Evolutionary conservation across 2,888 invertebrate species (phyloP).

Genomic region (Rotaria sp.): DNA sequence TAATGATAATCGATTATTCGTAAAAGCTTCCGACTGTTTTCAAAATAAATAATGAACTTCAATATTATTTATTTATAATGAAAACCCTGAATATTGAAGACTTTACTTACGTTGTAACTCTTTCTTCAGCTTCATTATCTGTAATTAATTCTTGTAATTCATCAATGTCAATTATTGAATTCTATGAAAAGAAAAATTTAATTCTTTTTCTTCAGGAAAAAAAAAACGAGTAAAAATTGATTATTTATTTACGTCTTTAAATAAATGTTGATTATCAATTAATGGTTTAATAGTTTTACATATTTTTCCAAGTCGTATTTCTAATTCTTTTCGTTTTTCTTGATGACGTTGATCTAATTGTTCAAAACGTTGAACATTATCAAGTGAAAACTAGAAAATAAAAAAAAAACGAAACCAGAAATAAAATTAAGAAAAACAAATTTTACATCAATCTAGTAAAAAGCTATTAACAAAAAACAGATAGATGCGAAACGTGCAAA

Average conservation of each 20-base stretch:
- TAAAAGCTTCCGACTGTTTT: too few relatives aligned
- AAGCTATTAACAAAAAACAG: too few relatives aligned
- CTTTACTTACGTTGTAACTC: background rate
- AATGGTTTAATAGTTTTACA: slow-evolving; percentile 5
- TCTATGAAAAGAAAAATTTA: background rate
- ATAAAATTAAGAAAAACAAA: background rate
- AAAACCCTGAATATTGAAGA: too few relatives aligned
- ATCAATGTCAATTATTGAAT: slow-evolving; percentile 6
- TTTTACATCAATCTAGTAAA: too few relatives aligned
- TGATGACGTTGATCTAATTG: slow-evolving; percentile 5
- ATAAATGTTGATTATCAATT: background rate
- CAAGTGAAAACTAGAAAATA: background rate
- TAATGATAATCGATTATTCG: too few relatives aligned
- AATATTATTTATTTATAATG: too few relatives aligned
- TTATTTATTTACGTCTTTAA: background rate
- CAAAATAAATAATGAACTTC: too few relatives aligned
- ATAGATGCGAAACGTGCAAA: background rate
- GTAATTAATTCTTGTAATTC: slow-evolving; percentile 11
- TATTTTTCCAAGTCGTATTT: background rate
- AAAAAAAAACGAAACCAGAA: background rate
- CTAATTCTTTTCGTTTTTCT: slow-evolving; percentile 3
- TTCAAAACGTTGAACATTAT: slow-evolving; percentile 27
- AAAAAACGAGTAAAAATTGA: too few relatives aligned
- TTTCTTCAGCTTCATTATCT: slow-evolving; percentile 9
- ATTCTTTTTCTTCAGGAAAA: too few relatives aligned